Percentiles rank a stretch among this genome's conserved stretches.
phyloP scores from a whole-genome alignment of 2,113 vertebrate species.

The Furnarius figulus region DNA sequence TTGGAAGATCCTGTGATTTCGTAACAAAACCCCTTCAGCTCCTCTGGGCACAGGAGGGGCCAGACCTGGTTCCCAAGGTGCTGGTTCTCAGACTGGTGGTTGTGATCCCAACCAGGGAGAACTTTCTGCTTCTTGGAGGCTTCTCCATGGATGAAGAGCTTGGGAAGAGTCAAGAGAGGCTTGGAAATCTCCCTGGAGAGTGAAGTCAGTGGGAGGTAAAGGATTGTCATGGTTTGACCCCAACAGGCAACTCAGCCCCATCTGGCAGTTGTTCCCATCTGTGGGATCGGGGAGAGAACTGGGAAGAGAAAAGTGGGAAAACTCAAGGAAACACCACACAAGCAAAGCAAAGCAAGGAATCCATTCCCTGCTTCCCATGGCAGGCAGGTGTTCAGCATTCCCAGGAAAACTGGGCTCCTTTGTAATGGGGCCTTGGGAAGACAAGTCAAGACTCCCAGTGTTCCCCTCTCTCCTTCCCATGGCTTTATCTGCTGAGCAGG shows the following conservation, averaged over 20 bases:
- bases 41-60: rapidly evolving
- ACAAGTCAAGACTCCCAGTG: neutral
- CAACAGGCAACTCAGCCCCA: neutral
- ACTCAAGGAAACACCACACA: neutral
- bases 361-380: neutral
- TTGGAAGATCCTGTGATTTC: neutral
- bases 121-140: neutral
- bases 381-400: neutral
- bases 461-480: neutral
- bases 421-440: neutral
- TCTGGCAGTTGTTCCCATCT: neutral
- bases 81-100: neutral
- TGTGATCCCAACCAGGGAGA: neutral
- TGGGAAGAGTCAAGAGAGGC: neutral
- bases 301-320: neutral
- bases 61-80: neutral
- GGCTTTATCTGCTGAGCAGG: neutral
- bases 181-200: neutral
- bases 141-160: neutral
- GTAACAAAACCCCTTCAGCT: neutral
- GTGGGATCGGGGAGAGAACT: neutral
- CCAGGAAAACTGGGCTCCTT: neutral
- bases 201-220: neutral
- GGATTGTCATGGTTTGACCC: neutral
- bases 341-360: neutral